These are phyloP conservation scores for Platorchestia sp. DNA, from an alignment of 1,140 invertebrate genomes.

Conservation along the genomic window DNA sequence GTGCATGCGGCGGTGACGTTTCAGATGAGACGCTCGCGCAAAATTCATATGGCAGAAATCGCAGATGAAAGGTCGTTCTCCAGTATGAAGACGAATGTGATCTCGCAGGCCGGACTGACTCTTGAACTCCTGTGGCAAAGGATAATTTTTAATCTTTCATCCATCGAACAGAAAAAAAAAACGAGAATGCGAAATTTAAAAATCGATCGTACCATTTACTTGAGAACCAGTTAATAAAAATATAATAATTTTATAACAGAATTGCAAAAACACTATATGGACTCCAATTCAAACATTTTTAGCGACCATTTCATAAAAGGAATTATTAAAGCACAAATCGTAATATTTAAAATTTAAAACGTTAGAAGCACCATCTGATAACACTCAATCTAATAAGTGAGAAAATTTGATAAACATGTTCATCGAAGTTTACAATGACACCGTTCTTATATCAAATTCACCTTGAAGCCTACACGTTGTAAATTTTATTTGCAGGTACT, in stretches of 20 bases:
- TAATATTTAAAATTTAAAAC: not conserved
- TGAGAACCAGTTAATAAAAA: not conserved
- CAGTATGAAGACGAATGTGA: slow-evolving; percentile 67
- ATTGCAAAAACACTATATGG: not conserved
- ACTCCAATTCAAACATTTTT: not conserved
- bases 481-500: not conserved
- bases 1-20: slow-evolving; percentile 67
- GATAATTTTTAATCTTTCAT: not conserved
- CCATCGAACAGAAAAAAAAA: not conserved
- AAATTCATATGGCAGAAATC: slow-evolving; percentile 67
- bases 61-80: slow-evolving; percentile 66
- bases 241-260: too few relatives aligned
- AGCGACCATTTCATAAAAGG: not conserved
- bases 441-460: not conserved
- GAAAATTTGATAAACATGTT: not conserved
- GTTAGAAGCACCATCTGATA: not conserved
- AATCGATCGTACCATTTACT: not conserved
- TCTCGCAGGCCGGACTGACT: slow-evolving; percentile 67
- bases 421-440: not conserved
- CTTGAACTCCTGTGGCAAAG: slow-evolving; percentile 63
- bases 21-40: slow-evolving; percentile 67
- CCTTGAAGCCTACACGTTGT: not conserved
- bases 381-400: not conserved
- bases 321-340: not conserved
- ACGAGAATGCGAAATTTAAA: not conserved